These are phyloP conservation scores for Drosophila willistoni DNA, from an alignment of 1,140 invertebrate species.

Conservation along the genomic window DNA sequence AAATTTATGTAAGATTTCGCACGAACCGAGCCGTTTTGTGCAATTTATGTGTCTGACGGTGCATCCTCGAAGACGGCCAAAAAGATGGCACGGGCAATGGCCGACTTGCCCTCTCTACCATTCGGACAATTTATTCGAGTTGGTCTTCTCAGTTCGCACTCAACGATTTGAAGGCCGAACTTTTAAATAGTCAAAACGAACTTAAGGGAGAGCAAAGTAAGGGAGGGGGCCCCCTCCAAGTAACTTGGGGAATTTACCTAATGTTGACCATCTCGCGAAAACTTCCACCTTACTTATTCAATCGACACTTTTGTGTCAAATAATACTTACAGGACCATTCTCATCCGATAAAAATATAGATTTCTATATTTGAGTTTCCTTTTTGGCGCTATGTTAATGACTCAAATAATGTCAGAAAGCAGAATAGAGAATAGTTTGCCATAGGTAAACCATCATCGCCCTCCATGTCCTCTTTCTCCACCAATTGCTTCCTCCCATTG, in stretches of 20 bases:
- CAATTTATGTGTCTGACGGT: slow-evolving; percentile 50
- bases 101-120: neutral
- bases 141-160: neutral
- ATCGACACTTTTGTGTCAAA: no score
- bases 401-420: slow-evolving; percentile 78
- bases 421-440: slow-evolving; percentile 52
- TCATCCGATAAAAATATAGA: no score
- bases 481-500: slow-evolving; percentile 62
- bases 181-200: neutral
- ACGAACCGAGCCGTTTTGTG: slow-evolving; percentile 15
- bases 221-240: no score
- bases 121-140: slow-evolving; percentile 8
- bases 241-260: no score
- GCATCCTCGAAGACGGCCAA: slow-evolving; percentile 21
- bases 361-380: slow-evolving; percentile 33
- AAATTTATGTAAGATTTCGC: slow-evolving; percentile 66
- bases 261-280: no score
- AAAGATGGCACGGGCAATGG: slow-evolving; percentile 27
- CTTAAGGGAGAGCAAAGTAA: neutral
- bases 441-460: slow-evolving; percentile 43
- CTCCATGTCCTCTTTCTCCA: neutral
- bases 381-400: slow-evolving; percentile 81
- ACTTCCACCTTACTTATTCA: no score
- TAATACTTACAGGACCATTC: no score
- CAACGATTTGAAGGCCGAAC: neutral